Evolutionary conservation across 2,113 vertebrate species (phyloP).

Genomic region (Ranitomeya imitator): DNA sequence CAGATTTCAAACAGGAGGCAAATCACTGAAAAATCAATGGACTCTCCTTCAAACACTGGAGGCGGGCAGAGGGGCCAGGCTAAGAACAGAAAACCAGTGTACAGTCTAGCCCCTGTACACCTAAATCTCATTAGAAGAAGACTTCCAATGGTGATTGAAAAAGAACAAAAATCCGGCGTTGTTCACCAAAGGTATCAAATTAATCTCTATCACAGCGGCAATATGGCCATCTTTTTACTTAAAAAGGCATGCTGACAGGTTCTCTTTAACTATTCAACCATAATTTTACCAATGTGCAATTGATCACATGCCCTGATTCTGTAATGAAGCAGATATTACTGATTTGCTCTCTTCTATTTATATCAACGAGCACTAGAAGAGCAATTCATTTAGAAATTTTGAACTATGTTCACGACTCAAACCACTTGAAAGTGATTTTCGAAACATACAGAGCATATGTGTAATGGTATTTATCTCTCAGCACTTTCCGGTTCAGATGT

Average conservation of each 20-base stretch:
- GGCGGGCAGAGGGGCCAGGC: no score
- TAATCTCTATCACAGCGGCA: no score
- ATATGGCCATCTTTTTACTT: no score
- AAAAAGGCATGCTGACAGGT: background rate
- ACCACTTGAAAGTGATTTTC: constrained; percentile 8
- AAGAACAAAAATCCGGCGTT: no score
- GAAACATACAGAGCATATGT: background rate
- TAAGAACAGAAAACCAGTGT: no score
- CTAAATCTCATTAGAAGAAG: no score
- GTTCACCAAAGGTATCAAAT: no score
- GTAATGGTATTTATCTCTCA: constrained; percentile 23
- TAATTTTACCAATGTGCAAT: background rate
- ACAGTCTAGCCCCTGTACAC: no score
- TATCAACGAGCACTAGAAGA: background rate
- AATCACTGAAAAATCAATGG: no score
- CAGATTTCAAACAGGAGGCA: no score
- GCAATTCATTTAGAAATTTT: background rate
- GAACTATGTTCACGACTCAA: constrained; percentile 17
- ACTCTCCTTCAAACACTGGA: no score
- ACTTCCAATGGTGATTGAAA: no score
- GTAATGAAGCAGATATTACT: background rate
- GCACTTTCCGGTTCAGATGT: background rate
- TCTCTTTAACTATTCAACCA: background rate
- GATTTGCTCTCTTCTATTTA: background rate
- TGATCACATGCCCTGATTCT: background rate